Evolutionary conservation across 2,888 invertebrate genomes (phyloP).

Genomic region (Zelleria hepariella): DNA sequence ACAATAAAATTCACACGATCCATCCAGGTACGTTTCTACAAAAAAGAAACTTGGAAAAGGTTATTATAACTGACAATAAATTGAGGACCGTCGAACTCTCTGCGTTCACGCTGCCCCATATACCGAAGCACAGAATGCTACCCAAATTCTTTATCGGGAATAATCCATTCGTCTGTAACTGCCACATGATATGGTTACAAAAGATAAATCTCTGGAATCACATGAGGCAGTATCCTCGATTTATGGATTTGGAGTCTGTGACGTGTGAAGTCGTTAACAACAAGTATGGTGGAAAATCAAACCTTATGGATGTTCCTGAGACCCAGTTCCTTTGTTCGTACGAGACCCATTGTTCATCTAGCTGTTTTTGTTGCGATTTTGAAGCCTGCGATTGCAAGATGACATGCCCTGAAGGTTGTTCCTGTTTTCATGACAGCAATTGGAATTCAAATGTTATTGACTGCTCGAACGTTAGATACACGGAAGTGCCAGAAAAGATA

Average conservation of each 20-base stretch:
- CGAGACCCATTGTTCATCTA: slow-evolving; percentile 84
- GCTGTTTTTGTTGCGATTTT: slow-evolving; percentile 90
- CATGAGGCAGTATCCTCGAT: slow-evolving; percentile 81
- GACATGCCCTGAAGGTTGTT: slow-evolving; percentile 88
- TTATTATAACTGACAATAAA: slow-evolving; percentile 82
- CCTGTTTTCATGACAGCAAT: slow-evolving; percentile 87
- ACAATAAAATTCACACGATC: slow-evolving; percentile 80
- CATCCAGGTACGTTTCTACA: slow-evolving; percentile 80
- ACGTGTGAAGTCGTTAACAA: slow-evolving; percentile 81
- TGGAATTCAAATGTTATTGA: slow-evolving; percentile 89
- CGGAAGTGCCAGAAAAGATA: slow-evolving; percentile 80
- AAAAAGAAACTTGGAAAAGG: slow-evolving; percentile 80
- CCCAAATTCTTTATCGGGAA: slow-evolving; percentile 85
- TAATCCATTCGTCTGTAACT: slow-evolving; percentile 89
- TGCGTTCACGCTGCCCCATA: slow-evolving; percentile 77
- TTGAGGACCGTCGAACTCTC: slow-evolving; percentile 80
- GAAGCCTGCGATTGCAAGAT: slow-evolving; percentile 92
- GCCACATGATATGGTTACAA: slow-evolving; percentile 89
- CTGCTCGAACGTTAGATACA: slow-evolving; percentile 81
- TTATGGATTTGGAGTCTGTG: slow-evolving; percentile 82
- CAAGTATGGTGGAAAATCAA: slow-evolving; percentile 75
- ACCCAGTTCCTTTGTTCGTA: slow-evolving; percentile 86
- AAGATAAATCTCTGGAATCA: slow-evolving; percentile 82
- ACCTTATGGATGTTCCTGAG: slow-evolving; percentile 77
- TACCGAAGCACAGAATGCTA: slow-evolving; percentile 76